Percentiles rank a stretch among this genome's conserved stretches.
Evolutionary conservation across 2,888 invertebrate species (phyloP).

Genomic region (Mesoligia furuncula): DNA sequence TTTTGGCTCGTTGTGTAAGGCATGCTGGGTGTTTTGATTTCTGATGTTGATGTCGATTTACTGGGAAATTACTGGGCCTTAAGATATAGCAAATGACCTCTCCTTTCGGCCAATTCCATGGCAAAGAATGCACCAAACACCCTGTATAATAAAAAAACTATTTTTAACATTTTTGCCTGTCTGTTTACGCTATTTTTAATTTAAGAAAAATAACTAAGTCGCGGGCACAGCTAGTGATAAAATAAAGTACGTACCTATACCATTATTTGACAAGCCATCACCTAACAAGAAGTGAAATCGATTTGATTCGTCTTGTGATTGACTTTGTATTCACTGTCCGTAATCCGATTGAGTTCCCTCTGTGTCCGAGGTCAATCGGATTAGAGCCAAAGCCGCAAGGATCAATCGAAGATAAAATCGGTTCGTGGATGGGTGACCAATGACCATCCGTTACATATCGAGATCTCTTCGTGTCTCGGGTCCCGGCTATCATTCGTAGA

Average conservation of each 20-base stretch:
- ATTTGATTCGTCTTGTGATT: background rate
- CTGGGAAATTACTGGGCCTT: no score
- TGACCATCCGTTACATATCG: background rate
- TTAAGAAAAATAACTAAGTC: no score
- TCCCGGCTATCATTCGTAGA: background rate
- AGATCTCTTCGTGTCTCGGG: background rate
- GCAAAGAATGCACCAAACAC: no score
- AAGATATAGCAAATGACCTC: no score
- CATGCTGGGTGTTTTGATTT: slow-evolving; percentile 17
- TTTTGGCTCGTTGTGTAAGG: slow-evolving; percentile 25
- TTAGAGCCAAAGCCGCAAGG: background rate
- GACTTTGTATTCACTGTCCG: background rate
- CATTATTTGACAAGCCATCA: background rate
- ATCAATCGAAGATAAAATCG: background rate
- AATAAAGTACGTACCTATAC: background rate
- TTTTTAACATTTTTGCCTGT: no score
- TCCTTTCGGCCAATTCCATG: no score
- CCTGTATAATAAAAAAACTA: no score
- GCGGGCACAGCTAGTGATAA: background rate
- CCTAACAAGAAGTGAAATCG: background rate
- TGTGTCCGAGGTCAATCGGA: background rate
- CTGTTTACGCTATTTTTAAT: no score
- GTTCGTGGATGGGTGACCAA: background rate
- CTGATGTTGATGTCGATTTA: no score
- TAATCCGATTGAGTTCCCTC: background rate